These are phyloP conservation scores for Drosophila grimshawi DNA, from an alignment of 1,140 invertebrate species.

Conservation along the genomic window DNA sequence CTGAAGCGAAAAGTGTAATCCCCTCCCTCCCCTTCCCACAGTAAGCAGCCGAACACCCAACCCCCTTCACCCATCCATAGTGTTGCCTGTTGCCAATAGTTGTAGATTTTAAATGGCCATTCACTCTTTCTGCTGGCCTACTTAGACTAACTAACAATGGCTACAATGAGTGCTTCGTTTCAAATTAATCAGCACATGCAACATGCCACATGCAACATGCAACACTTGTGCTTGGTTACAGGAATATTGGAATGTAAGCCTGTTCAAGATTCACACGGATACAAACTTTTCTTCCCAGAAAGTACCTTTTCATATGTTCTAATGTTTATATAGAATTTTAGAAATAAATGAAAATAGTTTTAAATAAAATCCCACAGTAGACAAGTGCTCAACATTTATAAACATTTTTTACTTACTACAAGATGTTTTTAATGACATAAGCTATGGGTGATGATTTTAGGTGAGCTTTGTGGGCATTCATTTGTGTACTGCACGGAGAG, in stretches of 20 bases:
- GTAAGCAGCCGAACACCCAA: not conserved
- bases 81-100: constrained; percentile 13
- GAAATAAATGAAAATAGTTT: too few relatives aligned
- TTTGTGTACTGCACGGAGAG: not conserved
- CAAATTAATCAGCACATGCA: not conserved
- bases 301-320: too few relatives aligned
- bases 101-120: constrained; percentile 22
- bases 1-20: constrained; percentile 30
- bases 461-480: not conserved
- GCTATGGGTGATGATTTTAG: not conserved
- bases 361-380: too few relatives aligned
- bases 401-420: not conserved
- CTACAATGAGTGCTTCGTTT: not conserved
- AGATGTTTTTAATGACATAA: not conserved
- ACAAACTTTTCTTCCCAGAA: too few relatives aligned
- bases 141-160: not conserved
- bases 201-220: too few relatives aligned
- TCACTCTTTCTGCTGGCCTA: constrained; percentile 33
- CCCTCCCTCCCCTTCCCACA: not conserved
- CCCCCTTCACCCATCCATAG: not conserved
- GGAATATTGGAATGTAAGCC: too few relatives aligned
- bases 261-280: too few relatives aligned
- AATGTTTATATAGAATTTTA: too few relatives aligned
- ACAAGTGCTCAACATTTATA: not conserved
- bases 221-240: too few relatives aligned